These are phyloP conservation scores for Botia almorhae DNA, from an alignment of 2,797 vertebrate species.

Conservation along the genomic window DNA sequence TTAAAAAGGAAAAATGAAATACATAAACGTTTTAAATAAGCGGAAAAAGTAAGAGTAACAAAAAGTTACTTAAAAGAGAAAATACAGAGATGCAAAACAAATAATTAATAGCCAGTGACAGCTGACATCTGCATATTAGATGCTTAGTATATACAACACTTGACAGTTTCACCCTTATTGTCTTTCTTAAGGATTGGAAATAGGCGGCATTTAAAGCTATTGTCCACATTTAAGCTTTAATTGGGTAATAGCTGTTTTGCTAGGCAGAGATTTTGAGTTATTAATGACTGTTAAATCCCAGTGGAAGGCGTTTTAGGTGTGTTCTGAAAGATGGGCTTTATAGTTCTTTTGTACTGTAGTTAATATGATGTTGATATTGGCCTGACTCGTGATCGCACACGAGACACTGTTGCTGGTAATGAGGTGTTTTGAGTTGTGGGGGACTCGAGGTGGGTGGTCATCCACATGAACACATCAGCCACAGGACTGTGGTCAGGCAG, in stretches of 20 bases:
- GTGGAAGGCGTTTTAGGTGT: constrained; percentile 5
- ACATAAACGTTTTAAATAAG: too few relatives aligned
- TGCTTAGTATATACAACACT: background rate
- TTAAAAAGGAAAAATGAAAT: too few relatives aligned
- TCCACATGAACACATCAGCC: constrained; percentile 48
- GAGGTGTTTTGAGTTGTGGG: constrained; percentile 50
- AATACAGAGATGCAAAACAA: too few relatives aligned
- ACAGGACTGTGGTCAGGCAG: constrained; percentile 39
- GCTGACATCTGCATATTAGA: too few relatives aligned
- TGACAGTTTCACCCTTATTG: constrained; percentile 42
- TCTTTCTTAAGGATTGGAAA: constrained; percentile 19
- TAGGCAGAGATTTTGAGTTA: too few relatives aligned
- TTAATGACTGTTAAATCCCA: background rate
- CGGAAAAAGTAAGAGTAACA: too few relatives aligned
- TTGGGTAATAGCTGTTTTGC: too few relatives aligned
- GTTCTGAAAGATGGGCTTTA: constrained; percentile 37
- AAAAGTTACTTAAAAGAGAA: too few relatives aligned
- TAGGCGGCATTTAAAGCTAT: constrained; percentile 3
- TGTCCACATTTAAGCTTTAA: too few relatives aligned
- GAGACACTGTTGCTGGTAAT: constrained; percentile 38
- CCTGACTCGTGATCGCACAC: constrained; percentile 19
- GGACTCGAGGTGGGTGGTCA: constrained; percentile 58
- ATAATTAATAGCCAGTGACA: too few relatives aligned
- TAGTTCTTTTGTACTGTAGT: constrained; percentile 23
- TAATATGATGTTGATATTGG: constrained; percentile 45